phyloP scores from a whole-genome alignment of 2,888 invertebrate genomes.

The Nephrocerus scutellatus region DNA sequence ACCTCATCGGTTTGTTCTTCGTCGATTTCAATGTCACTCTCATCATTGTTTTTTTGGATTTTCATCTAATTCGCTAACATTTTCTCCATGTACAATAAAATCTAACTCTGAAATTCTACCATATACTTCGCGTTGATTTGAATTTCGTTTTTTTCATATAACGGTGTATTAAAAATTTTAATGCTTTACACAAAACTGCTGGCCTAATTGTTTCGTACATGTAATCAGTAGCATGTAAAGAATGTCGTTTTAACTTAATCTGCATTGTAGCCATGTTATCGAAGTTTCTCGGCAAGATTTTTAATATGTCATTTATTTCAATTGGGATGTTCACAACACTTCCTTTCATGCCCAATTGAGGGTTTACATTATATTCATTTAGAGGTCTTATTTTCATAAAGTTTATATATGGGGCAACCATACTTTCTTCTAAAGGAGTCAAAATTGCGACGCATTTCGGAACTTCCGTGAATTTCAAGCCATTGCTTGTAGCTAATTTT shows the following conservation, averaged over 20 bases:
- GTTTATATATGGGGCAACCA: conserved; percentile 34
- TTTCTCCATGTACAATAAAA: background rate
- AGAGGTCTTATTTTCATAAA: conserved; percentile 38
- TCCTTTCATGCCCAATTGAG: conserved; percentile 31
- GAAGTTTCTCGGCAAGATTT: conserved; percentile 25
- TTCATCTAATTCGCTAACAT: too few species aligned
- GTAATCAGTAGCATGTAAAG: conserved; percentile 26
- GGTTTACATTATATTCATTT: conserved; percentile 27
- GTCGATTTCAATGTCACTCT: too few species aligned
- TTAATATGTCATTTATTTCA: conserved; percentile 25
- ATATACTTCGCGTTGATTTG: background rate
- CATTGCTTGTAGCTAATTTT: background rate
- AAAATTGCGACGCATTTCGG: conserved; percentile 25
- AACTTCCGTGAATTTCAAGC: conserved; percentile 10
- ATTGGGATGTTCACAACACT: conserved; percentile 33
- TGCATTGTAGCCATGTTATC: conserved; percentile 29
- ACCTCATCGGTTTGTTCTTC: too few species aligned
- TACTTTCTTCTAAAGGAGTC: conserved; percentile 33
- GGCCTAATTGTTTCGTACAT: conserved; percentile 31
- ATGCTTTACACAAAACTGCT: conserved; percentile 22
- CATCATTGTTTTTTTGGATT: too few species aligned
- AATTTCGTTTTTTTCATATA: too few species aligned
- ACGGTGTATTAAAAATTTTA: conserved; percentile 21
- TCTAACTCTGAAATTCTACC: background rate
- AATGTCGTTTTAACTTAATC: conserved; percentile 30